phyloP scores from a whole-genome alignment of 2,888 invertebrate species.

The Drosophila hamatofila region DNA sequence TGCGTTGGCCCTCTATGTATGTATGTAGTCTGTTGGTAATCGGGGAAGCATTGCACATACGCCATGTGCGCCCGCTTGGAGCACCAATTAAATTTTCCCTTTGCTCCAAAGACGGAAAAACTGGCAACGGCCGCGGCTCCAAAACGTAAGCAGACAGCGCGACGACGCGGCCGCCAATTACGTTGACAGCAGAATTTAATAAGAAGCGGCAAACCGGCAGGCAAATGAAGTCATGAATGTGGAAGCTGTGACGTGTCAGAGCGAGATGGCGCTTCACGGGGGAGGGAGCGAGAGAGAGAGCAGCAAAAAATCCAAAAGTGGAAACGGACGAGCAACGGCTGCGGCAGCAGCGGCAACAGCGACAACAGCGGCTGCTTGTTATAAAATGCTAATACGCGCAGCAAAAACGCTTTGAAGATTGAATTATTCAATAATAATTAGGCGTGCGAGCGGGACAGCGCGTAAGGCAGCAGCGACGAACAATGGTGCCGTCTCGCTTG shows the following conservation, averaged over 20 bases:
- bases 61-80: conserved; percentile 56
- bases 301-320: conserved; percentile 50
- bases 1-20: conserved; percentile 9
- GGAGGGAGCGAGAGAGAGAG: conserved; percentile 22
- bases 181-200: conserved; percentile 78
- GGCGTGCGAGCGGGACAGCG: conserved; percentile 67
- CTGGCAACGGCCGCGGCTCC: conserved; percentile 29
- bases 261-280: conserved; percentile 51
- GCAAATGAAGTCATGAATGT: conserved; percentile 77
- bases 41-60: conserved; percentile 64
- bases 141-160: conserved; percentile 54
- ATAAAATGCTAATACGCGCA: conserved; percentile 81
- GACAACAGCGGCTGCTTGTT: conserved; percentile 70
- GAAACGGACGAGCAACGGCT: conserved; percentile 62
- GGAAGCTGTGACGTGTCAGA: conserved; percentile 70
- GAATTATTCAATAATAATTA: conserved; percentile 82
- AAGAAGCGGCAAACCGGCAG: conserved; percentile 59
- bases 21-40: conserved; percentile 18
- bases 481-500: conserved; percentile 40
- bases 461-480: background rate
- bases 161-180: conserved; percentile 74
- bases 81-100: conserved; percentile 74
- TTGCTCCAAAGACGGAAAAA: conserved; percentile 38
- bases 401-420: conserved; percentile 79
- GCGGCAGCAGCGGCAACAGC: conserved; percentile 22